Conservation (phyloP, 35 echinoderm and acorn worm genomes). For the Apostichopus californicus region DNA sequence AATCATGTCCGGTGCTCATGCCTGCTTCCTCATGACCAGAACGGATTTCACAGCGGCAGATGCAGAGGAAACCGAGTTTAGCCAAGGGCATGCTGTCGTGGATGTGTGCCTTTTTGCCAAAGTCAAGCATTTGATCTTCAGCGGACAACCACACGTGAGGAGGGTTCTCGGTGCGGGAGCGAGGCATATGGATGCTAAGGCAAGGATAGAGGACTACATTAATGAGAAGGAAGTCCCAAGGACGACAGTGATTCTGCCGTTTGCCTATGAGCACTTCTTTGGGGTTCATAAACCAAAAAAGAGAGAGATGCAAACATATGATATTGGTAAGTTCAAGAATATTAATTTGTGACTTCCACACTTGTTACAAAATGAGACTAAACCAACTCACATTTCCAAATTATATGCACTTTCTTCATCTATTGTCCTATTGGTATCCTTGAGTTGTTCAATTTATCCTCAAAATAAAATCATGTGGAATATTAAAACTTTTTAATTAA, state of each 20-base stretch:
- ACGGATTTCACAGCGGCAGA: slow-evolving; percentile 54
- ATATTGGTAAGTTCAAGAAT: slow-evolving; percentile 62
- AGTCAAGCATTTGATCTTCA: slow-evolving; percentile 79
- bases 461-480: too few species aligned
- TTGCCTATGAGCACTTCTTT: slow-evolving; percentile 70
- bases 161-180: slow-evolving; percentile 66
- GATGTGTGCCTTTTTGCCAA: slow-evolving; percentile 78
- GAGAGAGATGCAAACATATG: slow-evolving; percentile 34
- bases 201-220: slow-evolving; percentile 84
- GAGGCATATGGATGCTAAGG: slow-evolving; percentile 80
- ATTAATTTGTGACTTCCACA: background rate
- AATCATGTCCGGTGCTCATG: slow-evolving; percentile 69
- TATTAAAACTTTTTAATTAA: too few species aligned
- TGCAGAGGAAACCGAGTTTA: slow-evolving; percentile 74
- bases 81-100: slow-evolving; percentile 73
- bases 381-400: too few species aligned
- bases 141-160: slow-evolving; percentile 62
- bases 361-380: too few species aligned
- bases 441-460: too few species aligned
- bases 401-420: too few species aligned
- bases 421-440: too few species aligned
- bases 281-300: slow-evolving; percentile 54
- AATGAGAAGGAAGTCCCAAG: slow-evolving; percentile 81
- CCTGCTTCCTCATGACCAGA: slow-evolving; percentile 78
- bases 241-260: slow-evolving; percentile 80